Evolutionary conservation across 2,797 vertebrate species (phyloP), one percentile per base, ranked within the genome.

Genomic region (Acanthurus tractus): DNA sequence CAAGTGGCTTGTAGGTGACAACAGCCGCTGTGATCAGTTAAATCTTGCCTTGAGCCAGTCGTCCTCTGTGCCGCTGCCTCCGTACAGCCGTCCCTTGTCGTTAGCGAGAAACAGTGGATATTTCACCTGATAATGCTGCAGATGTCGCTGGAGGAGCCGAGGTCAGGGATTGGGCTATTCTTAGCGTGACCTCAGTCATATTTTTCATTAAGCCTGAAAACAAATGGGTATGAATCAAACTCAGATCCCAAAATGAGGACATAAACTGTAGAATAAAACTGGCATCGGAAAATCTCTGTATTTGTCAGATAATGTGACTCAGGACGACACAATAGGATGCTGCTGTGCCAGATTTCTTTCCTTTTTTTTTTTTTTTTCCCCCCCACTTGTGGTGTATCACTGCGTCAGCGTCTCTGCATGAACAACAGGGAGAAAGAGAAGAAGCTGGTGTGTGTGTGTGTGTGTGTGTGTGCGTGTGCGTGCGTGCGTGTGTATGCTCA

Each of bases 1-100:
- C 82, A 84, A 79, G 84, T 85, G 86, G 86, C 88, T 87, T 48
- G 20, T 72, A 87, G 91, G 91, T 92, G 89, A 93, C 86, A 89
- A 75, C 86, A 91, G 88, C 78, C 69, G 54, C 87, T 81, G 86
- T 86, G 89, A 90, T 92, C 87, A 75, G 74, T 40, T 87, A 89
- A 86, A 81, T 87, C 63, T 84, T 18, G 75, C 88, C 87, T 79
- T 53, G 13, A 91, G 89, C 83, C 55, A 81, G 67, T 69, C 50
- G 54, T 76, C 81, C 70, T 58, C 70, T 63, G 56, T 18, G 63
- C 77, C 36, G 20, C 75, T 74, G 66, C 70, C 56, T 46, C 79
- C 66, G 78, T 49, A 50, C 63, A 65, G 65, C 58, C 44, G 54
- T 89, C 84, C 85, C 77, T 70, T 74, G 57, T 36, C 58, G 70